Conservation (phyloP, 2,888 invertebrate genomes). For the Meta bourneti region DNA sequence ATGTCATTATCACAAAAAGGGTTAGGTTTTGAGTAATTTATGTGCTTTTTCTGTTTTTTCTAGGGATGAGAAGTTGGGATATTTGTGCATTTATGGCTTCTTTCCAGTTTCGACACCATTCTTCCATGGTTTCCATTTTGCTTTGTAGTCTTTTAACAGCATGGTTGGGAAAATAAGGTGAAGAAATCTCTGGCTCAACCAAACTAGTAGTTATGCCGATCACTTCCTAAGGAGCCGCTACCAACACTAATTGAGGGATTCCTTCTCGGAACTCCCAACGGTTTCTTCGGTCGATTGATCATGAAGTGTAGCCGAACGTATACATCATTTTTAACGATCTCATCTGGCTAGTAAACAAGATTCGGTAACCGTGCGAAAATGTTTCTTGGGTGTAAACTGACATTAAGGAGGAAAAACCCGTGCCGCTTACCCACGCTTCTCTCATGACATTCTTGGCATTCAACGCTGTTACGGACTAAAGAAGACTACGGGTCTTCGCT, state of each 20-base stretch:
- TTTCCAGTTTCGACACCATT: too few relatives aligned
- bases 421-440: neutral
- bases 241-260: neutral
- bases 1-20: too few relatives aligned
- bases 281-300: conserved; percentile 25
- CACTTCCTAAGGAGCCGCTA: neutral
- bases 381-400: conserved; percentile 24
- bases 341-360: conserved; percentile 14
- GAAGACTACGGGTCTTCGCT: too few relatives aligned
- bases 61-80: too few relatives aligned
- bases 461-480: too few relatives aligned
- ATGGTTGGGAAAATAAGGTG: too few relatives aligned
- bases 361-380: conserved; percentile 43
- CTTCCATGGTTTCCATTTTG: too few relatives aligned
- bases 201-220: neutral
- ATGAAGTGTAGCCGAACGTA: conserved; percentile 33
- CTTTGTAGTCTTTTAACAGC: too few relatives aligned
- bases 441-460: neutral
- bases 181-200: too few relatives aligned
- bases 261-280: neutral
- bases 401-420: neutral
- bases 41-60: too few relatives aligned
- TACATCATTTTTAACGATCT: conserved; percentile 69
- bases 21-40: too few relatives aligned
- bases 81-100: too few relatives aligned